phyloP scores from a whole-genome alignment of 1,140 invertebrate genomes.

The Cataglyphis hispanica region DNA sequence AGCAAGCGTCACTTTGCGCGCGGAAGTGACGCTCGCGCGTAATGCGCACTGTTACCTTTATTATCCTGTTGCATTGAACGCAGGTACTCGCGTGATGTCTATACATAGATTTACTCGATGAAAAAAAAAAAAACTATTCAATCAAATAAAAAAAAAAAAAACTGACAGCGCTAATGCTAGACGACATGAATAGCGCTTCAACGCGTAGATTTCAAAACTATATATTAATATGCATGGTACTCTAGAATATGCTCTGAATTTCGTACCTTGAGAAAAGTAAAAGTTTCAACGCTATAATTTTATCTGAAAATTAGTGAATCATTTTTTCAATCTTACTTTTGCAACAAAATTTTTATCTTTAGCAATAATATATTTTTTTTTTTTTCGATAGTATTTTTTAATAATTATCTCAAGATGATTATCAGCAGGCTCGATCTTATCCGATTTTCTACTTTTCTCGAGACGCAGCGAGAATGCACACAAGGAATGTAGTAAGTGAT shows the following conservation, averaged over 20 bases:
- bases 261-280: conserved; percentile 52
- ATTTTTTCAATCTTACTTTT: not conserved
- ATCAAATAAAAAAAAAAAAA: not conserved
- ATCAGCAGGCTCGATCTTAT: not conserved
- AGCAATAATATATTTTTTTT: not conserved
- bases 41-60: conserved; percentile 33
- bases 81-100: not conserved
- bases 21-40: conserved; percentile 35
- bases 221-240: conserved; percentile 49
- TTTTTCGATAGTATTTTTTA: not conserved
- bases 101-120: not conserved
- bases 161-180: conserved; percentile 4
- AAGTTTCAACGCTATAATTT: not conserved
- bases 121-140: not conserved
- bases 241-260: conserved; percentile 35
- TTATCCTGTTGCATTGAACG: conserved; percentile 38
- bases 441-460: conserved; percentile 47
- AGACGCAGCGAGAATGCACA: conserved; percentile 35
- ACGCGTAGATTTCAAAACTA: conserved; percentile 15
- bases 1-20: conserved; percentile 24
- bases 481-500: conserved; percentile 63
- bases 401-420: conserved; percentile 5
- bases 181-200: conserved; percentile 12
- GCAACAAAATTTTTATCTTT: not conserved
- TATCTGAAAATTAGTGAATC: not conserved